Conservation (phyloP, 2,888 invertebrate genomes). For the Hecatera dysodea region DNA sequence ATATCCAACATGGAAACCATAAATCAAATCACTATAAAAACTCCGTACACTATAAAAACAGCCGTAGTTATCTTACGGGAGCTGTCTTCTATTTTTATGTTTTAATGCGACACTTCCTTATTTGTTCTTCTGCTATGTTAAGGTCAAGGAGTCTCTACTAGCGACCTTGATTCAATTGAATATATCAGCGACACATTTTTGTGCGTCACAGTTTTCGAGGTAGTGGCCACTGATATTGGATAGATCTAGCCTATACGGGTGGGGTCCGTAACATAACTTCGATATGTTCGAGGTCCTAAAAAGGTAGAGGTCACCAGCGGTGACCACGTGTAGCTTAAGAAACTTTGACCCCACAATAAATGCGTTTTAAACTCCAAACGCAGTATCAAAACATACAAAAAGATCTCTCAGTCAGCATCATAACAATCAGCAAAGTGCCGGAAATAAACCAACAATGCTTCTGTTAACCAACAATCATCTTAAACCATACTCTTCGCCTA, state of each 20-base stretch:
- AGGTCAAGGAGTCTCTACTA: conserved; percentile 2
- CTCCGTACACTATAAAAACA: no score
- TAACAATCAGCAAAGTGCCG: conserved; percentile 18
- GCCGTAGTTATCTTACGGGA: no score
- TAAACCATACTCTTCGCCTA: neutral
- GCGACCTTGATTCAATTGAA: conserved; percentile 39
- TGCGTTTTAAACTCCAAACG: conserved; percentile 29
- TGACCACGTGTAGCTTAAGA: neutral
- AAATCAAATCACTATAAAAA: no score
- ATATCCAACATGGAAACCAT: no score
- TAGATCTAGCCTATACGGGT: no score
- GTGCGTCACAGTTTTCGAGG: neutral
- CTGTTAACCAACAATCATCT: conserved; percentile 10
- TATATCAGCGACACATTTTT: neutral
- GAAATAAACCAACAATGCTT: conserved; percentile 34
- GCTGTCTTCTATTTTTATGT: conserved; percentile 21
- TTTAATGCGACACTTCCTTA: conserved; percentile 43
- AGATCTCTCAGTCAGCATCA: conserved; percentile 10
- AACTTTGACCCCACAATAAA: conserved; percentile 1
- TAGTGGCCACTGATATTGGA: no score
- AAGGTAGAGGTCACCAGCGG: neutral
- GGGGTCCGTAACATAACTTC: no score
- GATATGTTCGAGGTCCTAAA: no score
- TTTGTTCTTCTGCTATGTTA: conserved; percentile 7
- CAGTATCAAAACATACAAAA: conserved; percentile 17